Evolutionary conservation across 35 echinoderm and acorn worm species (phyloP), one percentile per base, ranked within the genome.

Genomic region (Ophioderma brevispina): DNA sequence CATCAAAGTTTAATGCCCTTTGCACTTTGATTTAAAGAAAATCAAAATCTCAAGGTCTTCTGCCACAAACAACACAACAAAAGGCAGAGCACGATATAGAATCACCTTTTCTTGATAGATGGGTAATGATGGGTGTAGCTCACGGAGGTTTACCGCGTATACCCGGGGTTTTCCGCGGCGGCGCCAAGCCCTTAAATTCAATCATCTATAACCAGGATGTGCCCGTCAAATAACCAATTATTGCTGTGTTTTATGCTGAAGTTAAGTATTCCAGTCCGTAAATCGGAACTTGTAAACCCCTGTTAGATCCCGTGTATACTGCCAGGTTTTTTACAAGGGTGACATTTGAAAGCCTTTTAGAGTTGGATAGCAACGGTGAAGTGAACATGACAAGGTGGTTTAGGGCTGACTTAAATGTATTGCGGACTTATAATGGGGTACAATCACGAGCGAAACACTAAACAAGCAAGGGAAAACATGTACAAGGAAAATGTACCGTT

Each of bases 251-350:
- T 70, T 70, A 70, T 18, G 59, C 59, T 70, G 6, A 70, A 70
- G 28, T 70, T 70, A 70, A 70, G 28, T 70, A 70, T 70, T 70
- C 15, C 28, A 70, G 59, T 25, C 59, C 59, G 59, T 70, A 70
- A 70, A 70, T 70, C 59, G 59, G 59, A 70, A 70, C 59, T 70
- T 70, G 59, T 70, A 70, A 70, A 70, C 59, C 59, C 23, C 59
- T 70, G 59, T 70, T 25, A 25, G 28, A 70, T 70, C 59, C 59
- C 59, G 28, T 70, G 59, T 70, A 70, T 70, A 30, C 59, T 70
- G 59, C 59, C 3, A 30, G 59, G 59, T 70, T 70, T 70, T 70
- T 6, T 30, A 70, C 59, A 70, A 30, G 59, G 59, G 59, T 70
- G 59, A 70, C 59, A 70, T 70, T 70, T 70, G 15, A 30, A 25